Conservation (phyloP, 2,888 invertebrate species). For the Sinhomidia bicolor region DNA sequence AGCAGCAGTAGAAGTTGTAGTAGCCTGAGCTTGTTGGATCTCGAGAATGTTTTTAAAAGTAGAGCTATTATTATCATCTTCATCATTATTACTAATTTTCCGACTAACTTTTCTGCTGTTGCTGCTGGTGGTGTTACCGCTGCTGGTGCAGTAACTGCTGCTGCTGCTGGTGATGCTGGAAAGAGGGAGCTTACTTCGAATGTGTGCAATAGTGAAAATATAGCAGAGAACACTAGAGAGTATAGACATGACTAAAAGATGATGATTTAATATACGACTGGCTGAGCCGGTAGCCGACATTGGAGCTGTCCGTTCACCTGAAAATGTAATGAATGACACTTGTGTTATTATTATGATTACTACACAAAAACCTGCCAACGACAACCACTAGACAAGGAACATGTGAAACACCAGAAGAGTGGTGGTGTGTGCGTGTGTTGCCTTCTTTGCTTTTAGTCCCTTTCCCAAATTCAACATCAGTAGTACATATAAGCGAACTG, state of each 20-base stretch:
- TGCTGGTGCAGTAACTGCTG: no score
- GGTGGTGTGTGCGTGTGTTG: no score
- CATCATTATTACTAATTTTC: background rate
- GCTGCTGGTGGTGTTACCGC: conserved; percentile 28
- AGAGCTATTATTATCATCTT: background rate
- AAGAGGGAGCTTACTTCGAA: conserved; percentile 72
- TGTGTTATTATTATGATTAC: conserved; percentile 65
- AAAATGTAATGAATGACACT: conserved; percentile 56
- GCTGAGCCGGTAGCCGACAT: conserved; percentile 83
- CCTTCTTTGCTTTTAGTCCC: background rate
- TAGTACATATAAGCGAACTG: no score
- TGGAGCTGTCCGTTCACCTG: conserved; percentile 81
- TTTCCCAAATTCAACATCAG: background rate
- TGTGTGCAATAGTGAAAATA: conserved; percentile 75
- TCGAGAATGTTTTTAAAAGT: background rate
- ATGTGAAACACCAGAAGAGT: background rate
- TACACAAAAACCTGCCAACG: conserved; percentile 58
- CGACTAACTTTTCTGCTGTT: background rate
- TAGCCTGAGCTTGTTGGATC: background rate
- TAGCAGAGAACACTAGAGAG: conserved; percentile 78
- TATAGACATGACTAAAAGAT: conserved; percentile 79
- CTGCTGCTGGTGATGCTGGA: conserved; percentile 35
- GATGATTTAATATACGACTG: conserved; percentile 82
- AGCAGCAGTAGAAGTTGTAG: no score
- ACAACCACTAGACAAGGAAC: conserved; percentile 38